Conservation (phyloP, 2,797 vertebrate species). For the Labroides dimidiatus region DNA sequence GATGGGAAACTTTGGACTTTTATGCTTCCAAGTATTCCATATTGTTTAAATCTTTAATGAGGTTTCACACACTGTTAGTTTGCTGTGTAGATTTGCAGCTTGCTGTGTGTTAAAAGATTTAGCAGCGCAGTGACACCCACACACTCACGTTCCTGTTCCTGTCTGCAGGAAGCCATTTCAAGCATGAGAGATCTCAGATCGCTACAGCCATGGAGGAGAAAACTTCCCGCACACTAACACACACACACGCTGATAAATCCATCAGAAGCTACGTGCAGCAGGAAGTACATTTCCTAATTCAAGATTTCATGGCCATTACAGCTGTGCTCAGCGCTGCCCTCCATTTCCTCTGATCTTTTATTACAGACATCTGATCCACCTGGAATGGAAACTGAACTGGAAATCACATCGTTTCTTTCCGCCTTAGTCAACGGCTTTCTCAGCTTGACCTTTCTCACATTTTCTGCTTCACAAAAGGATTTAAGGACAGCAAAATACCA, state of each 20-base stretch:
- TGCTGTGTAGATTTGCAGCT: conserved; percentile 26
- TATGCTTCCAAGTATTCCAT: too few species aligned
- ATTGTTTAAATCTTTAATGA: not conserved
- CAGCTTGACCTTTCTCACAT: conserved; percentile 17
- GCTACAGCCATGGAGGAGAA: conserved; percentile 5
- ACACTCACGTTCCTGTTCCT: conserved; percentile 14
- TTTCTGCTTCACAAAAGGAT: not conserved
- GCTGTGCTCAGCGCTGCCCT: conserved; percentile 37
- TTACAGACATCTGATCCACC: conserved; percentile 59
- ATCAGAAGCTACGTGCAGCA: conserved; percentile 7
- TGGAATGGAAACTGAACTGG: conserved; percentile 45
- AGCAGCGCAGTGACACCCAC: conserved; percentile 26
- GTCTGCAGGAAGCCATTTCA: conserved; percentile 34
- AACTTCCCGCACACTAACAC: conserved; percentile 29
- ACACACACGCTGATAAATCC: conserved; percentile 26
- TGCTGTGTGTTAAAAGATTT: conserved; percentile 46
- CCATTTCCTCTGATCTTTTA: conserved; percentile 59
- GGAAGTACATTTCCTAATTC: conserved; percentile 46
- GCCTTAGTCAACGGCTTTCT: conserved; percentile 21
- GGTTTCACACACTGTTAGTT: not conserved
- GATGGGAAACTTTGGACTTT: too few species aligned
- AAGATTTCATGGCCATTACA: conserved; percentile 45
- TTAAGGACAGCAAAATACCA: not conserved
- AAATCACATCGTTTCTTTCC: conserved; percentile 22
- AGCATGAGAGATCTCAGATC: conserved; percentile 19